Conservation (phyloP, 1,140 invertebrate species). For the Himalopsyche phryganea region DNA sequence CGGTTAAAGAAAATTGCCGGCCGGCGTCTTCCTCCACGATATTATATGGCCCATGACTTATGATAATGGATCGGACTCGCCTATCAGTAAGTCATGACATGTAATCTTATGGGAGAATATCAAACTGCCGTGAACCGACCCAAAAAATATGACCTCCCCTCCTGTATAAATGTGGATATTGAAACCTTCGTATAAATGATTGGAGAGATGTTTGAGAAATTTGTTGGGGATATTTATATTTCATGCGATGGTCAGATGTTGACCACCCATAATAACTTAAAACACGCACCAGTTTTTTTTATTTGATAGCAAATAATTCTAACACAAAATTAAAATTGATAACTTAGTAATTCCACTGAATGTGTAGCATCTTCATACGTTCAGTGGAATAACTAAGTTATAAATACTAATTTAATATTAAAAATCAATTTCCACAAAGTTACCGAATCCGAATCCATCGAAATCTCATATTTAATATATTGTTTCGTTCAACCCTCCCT, state of each 20-base stretch:
- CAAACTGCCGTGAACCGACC: conserved; percentile 18
- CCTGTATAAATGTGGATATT: conserved; percentile 23
- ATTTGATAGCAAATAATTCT: too few species aligned
- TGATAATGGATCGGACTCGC: conserved; percentile 33
- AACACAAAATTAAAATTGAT: too few species aligned
- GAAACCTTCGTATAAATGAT: conserved; percentile 29
- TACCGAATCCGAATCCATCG: too few species aligned
- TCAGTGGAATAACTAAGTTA: too few species aligned
- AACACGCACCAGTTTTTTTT: too few species aligned
- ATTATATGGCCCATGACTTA: conserved; percentile 28
- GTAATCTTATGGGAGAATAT: conserved; percentile 25
- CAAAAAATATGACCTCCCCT: conserved; percentile 31
- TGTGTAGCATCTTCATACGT: too few species aligned
- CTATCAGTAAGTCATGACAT: conserved; percentile 34
- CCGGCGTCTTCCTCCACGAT: conserved; percentile 24
- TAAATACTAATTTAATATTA: too few species aligned
- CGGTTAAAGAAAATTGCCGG: conserved; percentile 32
- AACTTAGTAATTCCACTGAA: too few species aligned
- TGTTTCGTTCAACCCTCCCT: too few species aligned
- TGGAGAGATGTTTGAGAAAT: conserved; percentile 19
- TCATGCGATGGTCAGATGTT: conserved; percentile 22
- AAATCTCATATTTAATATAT: too few species aligned
- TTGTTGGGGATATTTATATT: conserved; percentile 29
- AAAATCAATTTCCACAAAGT: too few species aligned
- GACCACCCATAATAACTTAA: conserved; percentile 1